A percentile compares a stretch with the other conserved stretches of the same genome.
Evolutionary conservation across 1,140 invertebrate species (phyloP).

Genomic region (Pantala flavescens): DNA sequence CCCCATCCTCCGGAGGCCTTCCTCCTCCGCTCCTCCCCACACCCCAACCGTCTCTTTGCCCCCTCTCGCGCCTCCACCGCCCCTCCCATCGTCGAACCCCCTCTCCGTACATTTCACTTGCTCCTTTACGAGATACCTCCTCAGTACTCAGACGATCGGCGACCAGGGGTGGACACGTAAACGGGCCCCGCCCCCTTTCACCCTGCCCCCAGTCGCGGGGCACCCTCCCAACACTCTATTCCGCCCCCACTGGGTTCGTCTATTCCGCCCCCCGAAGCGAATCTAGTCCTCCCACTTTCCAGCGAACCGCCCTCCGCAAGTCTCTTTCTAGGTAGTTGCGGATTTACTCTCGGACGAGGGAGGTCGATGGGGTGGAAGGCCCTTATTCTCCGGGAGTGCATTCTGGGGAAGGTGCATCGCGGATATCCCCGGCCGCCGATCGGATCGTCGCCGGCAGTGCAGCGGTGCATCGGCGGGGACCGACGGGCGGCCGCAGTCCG

Average conservation of each 20-base stretch:
- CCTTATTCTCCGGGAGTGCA: too few species aligned
- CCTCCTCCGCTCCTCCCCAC: background rate
- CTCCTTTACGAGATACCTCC: conserved; percentile 6
- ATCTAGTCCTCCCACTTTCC: background rate
- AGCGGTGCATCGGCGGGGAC: too few species aligned
- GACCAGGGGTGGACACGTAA: background rate
- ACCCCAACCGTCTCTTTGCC: background rate
- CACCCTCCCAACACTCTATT: background rate
- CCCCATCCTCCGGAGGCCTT: background rate
- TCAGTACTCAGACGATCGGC: background rate
- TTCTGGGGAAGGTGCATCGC: too few species aligned
- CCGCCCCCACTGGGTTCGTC: background rate
- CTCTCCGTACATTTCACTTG: background rate
- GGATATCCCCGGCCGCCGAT: too few species aligned
- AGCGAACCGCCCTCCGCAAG: too few species aligned
- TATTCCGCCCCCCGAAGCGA: background rate
- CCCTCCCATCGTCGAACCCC: background rate
- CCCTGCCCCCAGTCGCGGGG: background rate
- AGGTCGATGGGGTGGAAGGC: too few species aligned
- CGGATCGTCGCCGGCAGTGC: too few species aligned
- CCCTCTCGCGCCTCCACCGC: background rate
- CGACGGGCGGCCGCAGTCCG: too few species aligned
- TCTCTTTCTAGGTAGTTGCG: too few species aligned
- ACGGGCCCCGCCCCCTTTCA: background rate
- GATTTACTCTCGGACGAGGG: too few species aligned